Conservation (phyloP, 2,113 vertebrate genomes). For the Plecotus auritus region DNA sequence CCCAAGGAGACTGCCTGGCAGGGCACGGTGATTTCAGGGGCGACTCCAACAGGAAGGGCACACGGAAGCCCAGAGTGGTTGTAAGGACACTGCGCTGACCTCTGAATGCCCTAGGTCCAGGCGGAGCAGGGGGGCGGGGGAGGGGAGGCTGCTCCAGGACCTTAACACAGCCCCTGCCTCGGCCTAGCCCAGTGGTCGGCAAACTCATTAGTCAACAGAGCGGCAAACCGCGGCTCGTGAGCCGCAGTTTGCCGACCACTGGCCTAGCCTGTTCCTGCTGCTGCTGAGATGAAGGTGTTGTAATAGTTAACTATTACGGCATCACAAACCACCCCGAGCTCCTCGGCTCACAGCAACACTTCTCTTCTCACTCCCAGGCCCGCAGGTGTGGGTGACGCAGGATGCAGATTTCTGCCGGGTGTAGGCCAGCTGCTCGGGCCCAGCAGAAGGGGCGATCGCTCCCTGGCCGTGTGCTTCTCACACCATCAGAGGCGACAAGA, state of each 20-base stretch:
- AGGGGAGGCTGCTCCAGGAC: not conserved
- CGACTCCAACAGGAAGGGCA: not conserved
- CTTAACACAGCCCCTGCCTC: not conserved
- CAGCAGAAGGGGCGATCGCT: not conserved
- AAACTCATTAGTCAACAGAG: too few relatives aligned
- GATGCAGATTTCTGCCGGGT: not conserved
- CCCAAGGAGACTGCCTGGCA: not conserved
- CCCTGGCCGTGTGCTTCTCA: not conserved
- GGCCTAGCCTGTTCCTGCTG: not conserved
- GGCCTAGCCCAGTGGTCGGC: not conserved
- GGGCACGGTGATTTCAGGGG: not conserved
- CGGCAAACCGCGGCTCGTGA: too few relatives aligned
- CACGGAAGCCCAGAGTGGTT: not conserved
- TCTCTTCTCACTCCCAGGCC: not conserved
- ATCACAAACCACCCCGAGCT: not conserved
- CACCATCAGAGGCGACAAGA: not conserved
- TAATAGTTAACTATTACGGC: not conserved
- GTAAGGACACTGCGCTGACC: not conserved
- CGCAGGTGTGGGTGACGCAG: not conserved
- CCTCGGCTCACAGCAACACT: not conserved
- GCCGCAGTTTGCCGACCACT: too few relatives aligned
- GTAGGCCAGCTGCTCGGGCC: not conserved
- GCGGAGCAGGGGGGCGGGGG: not conserved
- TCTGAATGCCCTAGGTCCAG: not conserved
- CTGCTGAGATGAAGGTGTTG: not conserved